phyloP scores from a whole-genome alignment of 2,113 vertebrate species.

The Patagioenas fasciata region DNA sequence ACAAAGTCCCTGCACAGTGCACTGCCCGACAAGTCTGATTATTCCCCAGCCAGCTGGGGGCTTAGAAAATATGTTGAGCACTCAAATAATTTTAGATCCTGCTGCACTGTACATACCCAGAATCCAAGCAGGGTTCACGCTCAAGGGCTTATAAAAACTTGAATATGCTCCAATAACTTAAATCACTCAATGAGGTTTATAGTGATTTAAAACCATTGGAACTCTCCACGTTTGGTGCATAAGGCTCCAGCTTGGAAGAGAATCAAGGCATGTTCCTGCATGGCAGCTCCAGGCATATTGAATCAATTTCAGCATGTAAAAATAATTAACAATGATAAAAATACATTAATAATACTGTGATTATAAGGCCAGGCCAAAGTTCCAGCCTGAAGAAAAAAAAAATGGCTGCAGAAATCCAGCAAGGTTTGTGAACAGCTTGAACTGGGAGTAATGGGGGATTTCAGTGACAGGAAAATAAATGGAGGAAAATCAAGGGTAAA shows the following conservation, averaged over 20 bases:
- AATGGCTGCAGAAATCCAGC: conserved; percentile 21
- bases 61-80: conserved; percentile 60
- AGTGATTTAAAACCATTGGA: conserved; percentile 72
- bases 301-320: conserved; percentile 74
- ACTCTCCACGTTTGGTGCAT: conserved; percentile 46
- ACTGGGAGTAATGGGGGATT: conserved; percentile 30
- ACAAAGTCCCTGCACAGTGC: neutral
- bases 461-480: conserved; percentile 54
- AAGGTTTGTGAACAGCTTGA: neutral
- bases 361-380: conserved; percentile 59
- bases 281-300: conserved; percentile 72
- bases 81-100: conserved; percentile 65
- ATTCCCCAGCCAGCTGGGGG: conserved; percentile 34
- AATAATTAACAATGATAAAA: conserved; percentile 74
- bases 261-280: conserved; percentile 68
- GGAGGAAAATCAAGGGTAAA: conserved; percentile 38
- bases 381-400: neutral
- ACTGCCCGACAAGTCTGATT: conserved; percentile 23
- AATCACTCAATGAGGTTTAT: conserved; percentile 66
- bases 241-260: conserved; percentile 59
- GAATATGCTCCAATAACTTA: conserved; percentile 69
- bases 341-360: conserved; percentile 68
- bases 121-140: conserved; percentile 56
- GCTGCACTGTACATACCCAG: conserved; percentile 54
- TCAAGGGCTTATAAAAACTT: conserved; percentile 68